These are phyloP conservation scores for Anisognathus igniventris DNA, from an alignment of 2,797 vertebrate species.

Conservation along the genomic window DNA sequence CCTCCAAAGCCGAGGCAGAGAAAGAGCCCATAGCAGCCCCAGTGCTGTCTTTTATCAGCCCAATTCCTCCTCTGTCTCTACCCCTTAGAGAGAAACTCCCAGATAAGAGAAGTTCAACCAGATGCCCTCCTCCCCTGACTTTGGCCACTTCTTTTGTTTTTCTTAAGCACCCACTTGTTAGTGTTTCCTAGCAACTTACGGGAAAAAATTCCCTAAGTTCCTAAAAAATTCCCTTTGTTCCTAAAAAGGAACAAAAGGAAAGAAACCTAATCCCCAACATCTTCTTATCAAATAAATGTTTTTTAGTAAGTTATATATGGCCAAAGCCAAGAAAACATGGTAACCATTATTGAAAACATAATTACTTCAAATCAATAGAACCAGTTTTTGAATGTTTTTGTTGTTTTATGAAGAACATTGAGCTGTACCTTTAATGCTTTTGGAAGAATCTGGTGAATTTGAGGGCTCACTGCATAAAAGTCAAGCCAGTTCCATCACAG, in stretches of 20 bases:
- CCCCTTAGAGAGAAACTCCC: neutral
- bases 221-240: too few species aligned
- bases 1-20: neutral
- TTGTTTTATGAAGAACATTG: neutral
- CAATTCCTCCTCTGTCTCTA: fast-evolving
- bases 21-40: neutral
- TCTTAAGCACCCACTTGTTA: neutral
- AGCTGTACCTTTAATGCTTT: neutral
- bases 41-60: neutral
- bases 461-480: neutral
- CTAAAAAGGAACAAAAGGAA: neutral
- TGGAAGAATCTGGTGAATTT: neutral
- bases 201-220: neutral
- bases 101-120: too few species aligned
- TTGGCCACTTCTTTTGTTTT: neutral
- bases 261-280: neutral
- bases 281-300: neutral
- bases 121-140: neutral
- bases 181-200: neutral
- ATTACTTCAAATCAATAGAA: neutral
- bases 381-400: neutral
- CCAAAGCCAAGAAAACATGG: neutral
- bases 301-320: neutral
- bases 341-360: neutral
- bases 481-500: neutral